These are phyloP conservation scores for Drosophila villosipedis DNA, from an alignment of 2,888 invertebrate species.

Conservation along the genomic window DNA sequence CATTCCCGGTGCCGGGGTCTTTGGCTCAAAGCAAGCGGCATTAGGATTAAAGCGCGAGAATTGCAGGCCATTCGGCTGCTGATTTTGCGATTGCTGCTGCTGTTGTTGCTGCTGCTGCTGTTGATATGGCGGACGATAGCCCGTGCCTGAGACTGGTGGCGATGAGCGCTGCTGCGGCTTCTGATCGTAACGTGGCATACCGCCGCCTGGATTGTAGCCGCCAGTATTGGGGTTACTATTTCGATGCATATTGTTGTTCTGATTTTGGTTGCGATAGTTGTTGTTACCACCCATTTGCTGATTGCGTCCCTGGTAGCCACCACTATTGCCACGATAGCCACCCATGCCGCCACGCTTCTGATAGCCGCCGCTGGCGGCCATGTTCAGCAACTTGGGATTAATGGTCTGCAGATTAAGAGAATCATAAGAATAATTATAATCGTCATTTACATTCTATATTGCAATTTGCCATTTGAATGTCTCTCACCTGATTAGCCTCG, in stretches of 20 bases:
- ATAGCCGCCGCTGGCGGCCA: constrained; percentile 86
- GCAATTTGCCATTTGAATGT: not conserved
- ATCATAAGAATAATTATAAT: not conserved
- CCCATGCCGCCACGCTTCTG: constrained; percentile 78
- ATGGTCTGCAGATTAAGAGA: constrained; percentile 87
- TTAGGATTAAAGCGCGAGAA: constrained; percentile 77
- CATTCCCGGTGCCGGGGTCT: constrained; percentile 49
- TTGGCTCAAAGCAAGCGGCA: constrained; percentile 73
- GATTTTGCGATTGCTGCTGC: constrained; percentile 44
- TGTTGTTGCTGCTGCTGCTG: constrained; percentile 53
- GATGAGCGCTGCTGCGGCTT: constrained; percentile 59
- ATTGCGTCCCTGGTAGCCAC: constrained; percentile 78
- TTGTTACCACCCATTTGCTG: constrained; percentile 64
- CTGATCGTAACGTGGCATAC: constrained; percentile 59
- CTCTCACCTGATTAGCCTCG: constrained; percentile 94
- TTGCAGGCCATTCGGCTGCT: constrained; percentile 46
- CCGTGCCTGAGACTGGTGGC: constrained; percentile 54
- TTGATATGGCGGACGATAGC: constrained; percentile 57
- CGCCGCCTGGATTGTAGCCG: constrained; percentile 56
- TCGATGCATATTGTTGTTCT: constrained; percentile 57
- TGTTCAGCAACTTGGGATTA: constrained; percentile 93
- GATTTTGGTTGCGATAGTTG: constrained; percentile 62
- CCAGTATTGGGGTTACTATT: constrained; percentile 34
- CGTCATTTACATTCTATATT: not conserved
- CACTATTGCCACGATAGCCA: constrained; percentile 69